phyloP scores from a whole-genome alignment of 2,113 vertebrate genomes.

The Xenus cinereus region DNA sequence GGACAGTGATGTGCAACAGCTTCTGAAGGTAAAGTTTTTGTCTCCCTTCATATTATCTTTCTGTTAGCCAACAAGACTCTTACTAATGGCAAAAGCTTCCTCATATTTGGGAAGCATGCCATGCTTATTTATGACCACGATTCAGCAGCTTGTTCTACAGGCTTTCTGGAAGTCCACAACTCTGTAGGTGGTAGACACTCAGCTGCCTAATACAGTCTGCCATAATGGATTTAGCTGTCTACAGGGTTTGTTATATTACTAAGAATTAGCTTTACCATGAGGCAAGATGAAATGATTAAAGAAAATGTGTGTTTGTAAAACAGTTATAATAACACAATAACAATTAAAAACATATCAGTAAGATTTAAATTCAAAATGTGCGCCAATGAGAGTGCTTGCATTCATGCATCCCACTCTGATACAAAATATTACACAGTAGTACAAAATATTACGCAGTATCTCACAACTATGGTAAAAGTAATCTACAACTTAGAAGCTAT shows the following conservation, averaged over 20 bases:
- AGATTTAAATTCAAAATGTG: background rate
- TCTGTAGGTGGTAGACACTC: background rate
- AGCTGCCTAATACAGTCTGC: background rate
- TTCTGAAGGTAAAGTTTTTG: background rate
- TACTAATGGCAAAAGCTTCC: background rate
- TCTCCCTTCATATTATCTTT: background rate
- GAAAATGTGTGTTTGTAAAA: background rate
- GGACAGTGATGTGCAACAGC: accelerated
- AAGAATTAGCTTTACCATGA: background rate
- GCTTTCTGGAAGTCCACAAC: background rate
- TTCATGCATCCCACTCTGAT: background rate
- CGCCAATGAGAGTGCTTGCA: background rate
- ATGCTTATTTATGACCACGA: background rate
- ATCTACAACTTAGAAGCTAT: background rate
- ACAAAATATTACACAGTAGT: background rate
- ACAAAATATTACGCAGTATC: background rate
- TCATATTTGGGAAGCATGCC: background rate
- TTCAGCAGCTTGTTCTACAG: background rate
- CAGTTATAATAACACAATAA: accelerated
- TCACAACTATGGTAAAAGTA: background rate
- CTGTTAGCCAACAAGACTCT: background rate
- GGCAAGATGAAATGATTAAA: background rate
- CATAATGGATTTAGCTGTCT: background rate
- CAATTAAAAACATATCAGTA: background rate
- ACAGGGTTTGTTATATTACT: background rate